These are phyloP conservation scores for Etheostoma perlongum DNA, from an alignment of 2,797 vertebrate species.

Conservation along the genomic window DNA sequence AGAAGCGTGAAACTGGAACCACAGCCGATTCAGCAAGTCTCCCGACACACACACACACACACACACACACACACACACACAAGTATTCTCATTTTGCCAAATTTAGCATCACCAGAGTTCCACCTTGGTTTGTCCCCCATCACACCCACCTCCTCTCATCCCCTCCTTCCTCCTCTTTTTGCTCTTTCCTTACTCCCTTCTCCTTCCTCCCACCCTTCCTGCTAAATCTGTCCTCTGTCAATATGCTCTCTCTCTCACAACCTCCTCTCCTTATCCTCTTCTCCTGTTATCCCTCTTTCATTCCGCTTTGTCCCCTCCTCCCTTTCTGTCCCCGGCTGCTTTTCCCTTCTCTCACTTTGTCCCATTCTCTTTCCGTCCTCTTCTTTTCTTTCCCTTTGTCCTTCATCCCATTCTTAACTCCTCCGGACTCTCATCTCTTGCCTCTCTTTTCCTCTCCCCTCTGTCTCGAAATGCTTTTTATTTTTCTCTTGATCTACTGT, in stretches of 20 bases:
- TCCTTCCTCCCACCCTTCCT: conserved; percentile 50
- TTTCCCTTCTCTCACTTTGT: conserved; percentile 1
- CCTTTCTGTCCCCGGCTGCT: conserved; percentile 8
- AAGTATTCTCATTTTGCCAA: conserved; percentile 87
- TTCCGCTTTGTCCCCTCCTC: conserved; percentile 56
- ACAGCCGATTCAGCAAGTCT: conserved; percentile 89
- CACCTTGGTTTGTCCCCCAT: conserved; percentile 86
- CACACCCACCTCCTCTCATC: conserved; percentile 39
- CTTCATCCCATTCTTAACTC: not conserved
- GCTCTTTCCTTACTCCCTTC: conserved; percentile 52
- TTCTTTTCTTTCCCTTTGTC: conserved; percentile 13
- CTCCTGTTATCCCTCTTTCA: conserved; percentile 36
- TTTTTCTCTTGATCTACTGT: conserved; percentile 6
- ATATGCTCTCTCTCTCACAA: conserved; percentile 35
- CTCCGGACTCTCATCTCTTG: not conserved
- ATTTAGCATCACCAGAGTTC: conserved; percentile 92
- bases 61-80: conserved; percentile 47
- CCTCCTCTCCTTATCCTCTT: conserved; percentile 76
- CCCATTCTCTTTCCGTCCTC: conserved; percentile 8
- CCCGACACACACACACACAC: conserved; percentile 55
- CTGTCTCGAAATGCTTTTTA: not conserved
- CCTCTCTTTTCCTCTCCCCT: not conserved
- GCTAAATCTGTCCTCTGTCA: conserved; percentile 75
- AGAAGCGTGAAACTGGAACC: conserved; percentile 89
- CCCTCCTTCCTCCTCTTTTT: conserved; percentile 35